Base-by-base conservation (phyloP, 1,140 invertebrate genomes). In the Scaptomyza hsui region DNA sequence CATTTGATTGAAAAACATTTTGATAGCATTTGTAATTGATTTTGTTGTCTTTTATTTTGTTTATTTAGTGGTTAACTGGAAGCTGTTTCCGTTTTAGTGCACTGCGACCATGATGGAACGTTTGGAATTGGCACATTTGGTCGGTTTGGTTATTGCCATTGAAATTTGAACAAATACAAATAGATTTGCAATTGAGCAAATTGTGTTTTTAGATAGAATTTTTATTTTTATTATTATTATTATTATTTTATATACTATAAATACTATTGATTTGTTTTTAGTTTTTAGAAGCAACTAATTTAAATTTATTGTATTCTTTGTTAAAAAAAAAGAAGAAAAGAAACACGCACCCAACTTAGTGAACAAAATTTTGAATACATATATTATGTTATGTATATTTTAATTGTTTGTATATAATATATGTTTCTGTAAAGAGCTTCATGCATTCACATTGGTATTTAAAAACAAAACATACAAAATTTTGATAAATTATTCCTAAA, bases 31-130 rank as follows among this genome's bases (percentile, higher is more conserved):
- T 29, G 5, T 29, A 29, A 76, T 62, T 79, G 59, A 85, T 59
- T 42, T 18, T 16, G 12, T 41, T 32, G 7, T 62, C 18, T 15
- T 69, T 26, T 57, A 18, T 75, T 59, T 78, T 62, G 13, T 68
- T 18, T 55, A 60, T 47, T 24, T 65, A 90, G 89, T 90, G 89
- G 89, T 90, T 90, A 90, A 90, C 79, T 90, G 89, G 89, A 90
- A 90, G 75, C 78, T 86, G 70, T 90, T 89, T 88, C 89, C 85
- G 52, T 90, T 90, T 81, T 90, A 90, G 75, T 61, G 75, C 64
- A 73, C 44, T 19, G 35, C 60, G 68, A 59, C 12, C 52, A 26
- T 13, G 32, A 41, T 12, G 49, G 44, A 48, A 70, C 73, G 57
- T 77, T 76, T 75, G 78, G 78, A 88, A 70, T 88, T 89, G 78